phyloP scores from a whole-genome alignment of 1,140 invertebrate genomes.

The Octopus sinensis region DNA sequence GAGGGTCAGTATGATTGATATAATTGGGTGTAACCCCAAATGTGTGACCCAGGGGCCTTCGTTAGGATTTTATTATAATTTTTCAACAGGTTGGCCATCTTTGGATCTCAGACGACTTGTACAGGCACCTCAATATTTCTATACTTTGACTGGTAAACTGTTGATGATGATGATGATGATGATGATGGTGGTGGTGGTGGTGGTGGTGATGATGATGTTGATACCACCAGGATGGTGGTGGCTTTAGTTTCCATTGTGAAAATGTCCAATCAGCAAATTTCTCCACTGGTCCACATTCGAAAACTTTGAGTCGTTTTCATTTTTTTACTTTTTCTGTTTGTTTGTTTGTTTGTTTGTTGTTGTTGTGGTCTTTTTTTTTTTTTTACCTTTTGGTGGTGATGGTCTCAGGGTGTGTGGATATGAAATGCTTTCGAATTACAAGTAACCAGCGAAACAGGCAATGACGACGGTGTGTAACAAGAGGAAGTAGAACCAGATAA shows the following conservation, averaged over 20 bases:
- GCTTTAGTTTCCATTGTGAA: neutral
- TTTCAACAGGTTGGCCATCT: too few species aligned
- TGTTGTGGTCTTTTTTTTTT: neutral
- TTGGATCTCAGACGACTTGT: too few species aligned
- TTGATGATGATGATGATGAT: too few species aligned
- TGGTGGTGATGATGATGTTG: too few species aligned
- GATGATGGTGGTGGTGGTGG: too few species aligned
- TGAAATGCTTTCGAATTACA: neutral
- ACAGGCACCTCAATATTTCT: too few species aligned
- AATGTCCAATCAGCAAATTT: neutral
- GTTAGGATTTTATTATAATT: too few species aligned
- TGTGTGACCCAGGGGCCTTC: too few species aligned
- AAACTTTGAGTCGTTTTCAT: neutral
- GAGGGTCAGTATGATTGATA: too few species aligned
- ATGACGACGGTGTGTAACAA: constrained; percentile 37
- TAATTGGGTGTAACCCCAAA: too few species aligned
- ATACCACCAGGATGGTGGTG: neutral
- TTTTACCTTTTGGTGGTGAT: neutral
- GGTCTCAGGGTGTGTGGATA: neutral
- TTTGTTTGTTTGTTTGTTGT: neutral
- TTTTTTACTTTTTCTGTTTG: neutral
- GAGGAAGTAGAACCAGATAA: constrained; percentile 43
- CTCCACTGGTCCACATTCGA: neutral
- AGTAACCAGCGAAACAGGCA: constrained; percentile 37
- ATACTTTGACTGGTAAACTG: too few species aligned